Base-by-base conservation (phyloP, 2,888 invertebrate species). In the Standfussiana lucernea region DNA sequence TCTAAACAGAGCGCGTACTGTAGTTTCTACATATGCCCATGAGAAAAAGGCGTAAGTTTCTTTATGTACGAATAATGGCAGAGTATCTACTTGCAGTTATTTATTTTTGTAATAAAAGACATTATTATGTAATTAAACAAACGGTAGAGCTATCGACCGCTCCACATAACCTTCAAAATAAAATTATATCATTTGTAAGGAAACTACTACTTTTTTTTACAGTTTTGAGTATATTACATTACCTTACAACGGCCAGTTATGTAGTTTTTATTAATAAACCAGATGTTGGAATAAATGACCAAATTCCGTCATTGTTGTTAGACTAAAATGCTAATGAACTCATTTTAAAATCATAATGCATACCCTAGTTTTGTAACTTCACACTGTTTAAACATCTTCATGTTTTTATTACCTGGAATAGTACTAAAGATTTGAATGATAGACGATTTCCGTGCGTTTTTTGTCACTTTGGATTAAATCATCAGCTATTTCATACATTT, bases 251-350 rank as follows among this genome's bases (percentile, higher is more conserved):
- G 56, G 28, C 56, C 71, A 64, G 73, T 59, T 86, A 85, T 80
- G 40, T 64, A 50, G 50, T 83, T 84, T 84, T 84, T 81, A 75
- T 82, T 18, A 71, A 69, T 65, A 74, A 76, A 37, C 66, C 75
- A 79, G 76, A 67, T 80, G 80, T 78, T 79, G 28, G 71, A 76
- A 79, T 69, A 77, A 79, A 35, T 86, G 77, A 76, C 83, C 77
- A 62, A 83, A 88, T 86, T 80, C 85, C 77, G 68, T 71, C 68
- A 75, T 80, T 62, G 69, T 86, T 84, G 73, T 72, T 37, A 24
- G n/a, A 68, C 21, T 69, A 21, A 72, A 32, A 69, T 64, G 37
- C 35, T 62, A 77, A 77, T 79, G 64, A 77, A 67, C 74, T 81
- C 35, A 80, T 88, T 86, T 71, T 62, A 72, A 79, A 66, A 75